Evolutionary conservation across 2,888 invertebrate genomes (phyloP), one percentile per base, ranked within the genome.

Genomic region (Galeruca laticollis): DNA sequence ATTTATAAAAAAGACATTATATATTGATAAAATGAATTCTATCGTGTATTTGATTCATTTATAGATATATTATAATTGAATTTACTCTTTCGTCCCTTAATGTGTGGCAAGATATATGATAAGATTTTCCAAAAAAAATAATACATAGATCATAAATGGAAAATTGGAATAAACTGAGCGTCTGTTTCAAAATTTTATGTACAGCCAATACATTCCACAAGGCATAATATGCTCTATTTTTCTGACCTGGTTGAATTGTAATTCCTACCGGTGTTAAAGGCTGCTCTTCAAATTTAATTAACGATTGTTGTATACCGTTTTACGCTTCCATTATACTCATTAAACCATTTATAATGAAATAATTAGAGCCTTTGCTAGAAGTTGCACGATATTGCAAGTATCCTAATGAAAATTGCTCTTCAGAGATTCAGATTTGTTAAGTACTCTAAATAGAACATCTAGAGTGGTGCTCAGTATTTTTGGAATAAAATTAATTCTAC

Each of bases 321-420:
- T 4, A 15, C 54, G 13, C 6, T n/a, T 26, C 31, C 3, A 54
- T 54, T 54, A 5, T 54, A 54, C 26, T 54, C 31, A 54, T 54
- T 54, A 54, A 54, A 54, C 6, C 31, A 54, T 54, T 54, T 15
- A 54, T 54, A 54, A n/a, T 54, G 18, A 21, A 37, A 60, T 60
- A 60, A 60, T 60, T 40, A 40, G 43, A 60, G 35, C 35, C 33
- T 26, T 51, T 62, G 43, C 37, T 49, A n/a, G 35, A 62, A 62
- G 18, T 52, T 54, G 40, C 40, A 63, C 33, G 20, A 52, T 35
- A 63, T 54, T 18, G 40, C 63, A 37, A 37, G 15, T 51, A 51
- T 54, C 52, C 37, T 63, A 63, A 63, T 63, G 63, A 63, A 63
- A 63, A 63, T 51, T 21, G 49, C 47, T 26, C 60, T 60, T 52